Conservation (phyloP, 2,113 vertebrate species). For the Trematocara stigmaticum region DNA sequence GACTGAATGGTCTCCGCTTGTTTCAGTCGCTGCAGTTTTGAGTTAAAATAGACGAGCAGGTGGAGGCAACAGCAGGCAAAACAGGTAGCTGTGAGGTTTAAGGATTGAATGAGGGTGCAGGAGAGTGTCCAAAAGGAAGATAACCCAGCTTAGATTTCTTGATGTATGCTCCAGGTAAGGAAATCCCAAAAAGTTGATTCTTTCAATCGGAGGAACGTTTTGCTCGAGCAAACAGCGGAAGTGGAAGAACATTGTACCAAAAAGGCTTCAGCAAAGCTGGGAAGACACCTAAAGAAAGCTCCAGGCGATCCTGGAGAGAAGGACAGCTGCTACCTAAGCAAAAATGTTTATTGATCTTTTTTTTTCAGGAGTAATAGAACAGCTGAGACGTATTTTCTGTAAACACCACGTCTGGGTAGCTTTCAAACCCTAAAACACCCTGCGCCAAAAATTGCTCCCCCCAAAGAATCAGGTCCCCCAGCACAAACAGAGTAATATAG, state of each 20-base stretch:
- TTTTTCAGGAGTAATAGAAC: neutral
- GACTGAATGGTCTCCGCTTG: constrained; percentile 37
- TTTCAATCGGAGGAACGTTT: neutral
- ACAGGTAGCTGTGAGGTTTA: neutral
- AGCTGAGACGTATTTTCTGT: neutral
- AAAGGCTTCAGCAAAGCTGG: neutral
- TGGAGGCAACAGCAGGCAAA: neutral
- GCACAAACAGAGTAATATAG: neutral
- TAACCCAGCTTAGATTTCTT: neutral
- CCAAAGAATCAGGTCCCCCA: neutral
- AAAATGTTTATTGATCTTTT: neutral
- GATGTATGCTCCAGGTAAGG: neutral
- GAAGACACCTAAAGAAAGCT: neutral
- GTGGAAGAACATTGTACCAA: neutral
- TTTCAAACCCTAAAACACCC: neutral
- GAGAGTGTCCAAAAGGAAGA: neutral
- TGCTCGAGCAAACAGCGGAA: neutral
- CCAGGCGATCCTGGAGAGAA: neutral
- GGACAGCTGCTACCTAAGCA: neutral
- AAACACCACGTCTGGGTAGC: neutral
- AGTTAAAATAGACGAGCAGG: neutral
- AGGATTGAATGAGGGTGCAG: neutral
- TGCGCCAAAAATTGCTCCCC: neutral
- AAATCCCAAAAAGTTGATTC: neutral
- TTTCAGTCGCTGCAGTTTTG: constrained; percentile 37